Base-by-base conservation (phyloP, 2,113 vertebrate species). In the Rhombomys opimus region DNA sequence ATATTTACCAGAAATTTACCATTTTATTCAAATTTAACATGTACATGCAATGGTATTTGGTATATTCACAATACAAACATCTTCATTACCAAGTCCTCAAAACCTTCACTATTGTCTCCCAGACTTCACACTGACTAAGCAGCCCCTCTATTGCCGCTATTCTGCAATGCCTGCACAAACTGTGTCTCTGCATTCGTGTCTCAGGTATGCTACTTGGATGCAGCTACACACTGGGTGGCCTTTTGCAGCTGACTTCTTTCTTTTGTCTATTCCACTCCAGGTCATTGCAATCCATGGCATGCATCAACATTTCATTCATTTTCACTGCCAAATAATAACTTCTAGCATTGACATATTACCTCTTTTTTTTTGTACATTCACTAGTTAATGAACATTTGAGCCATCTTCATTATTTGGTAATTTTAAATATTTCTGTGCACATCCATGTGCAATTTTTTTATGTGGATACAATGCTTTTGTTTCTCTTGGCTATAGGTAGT, bases 311-410 rank as follows among this genome's bases (percentile, higher is more conserved):
- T 88, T 65, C 46, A 68, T 87, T 89, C 89, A 5, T 68, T 82
- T 96, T 93, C 80, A 70, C 91, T 85, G 76, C 15, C 20, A 97
- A 85, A 67, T 86, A 73, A 65, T 93, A 75, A 59, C 90, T 61
- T 65, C 3, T 27, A 50, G 54, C 59, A 3, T 78, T 72, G 77
- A 87, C 81, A 89, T 7, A 38, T 8, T 73, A 46, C 46, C 27
- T 76, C 82, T 96, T 75, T n/a, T 35, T 87, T 70, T 30, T 87
- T 30, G 46, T 46, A 46, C 32, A 2, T 59, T 81, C 32, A 57
- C 75, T 23, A 38, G 23, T 57, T 67, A 87, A 10, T 41, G 72
- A 76, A 76, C 38, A 76, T 76, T 73, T 82, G 73, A 41, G n/a
- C 46, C 84, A 22, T 90, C 93, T 95, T 46, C 46, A 25, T 52